A percentile compares a stretch with the other conserved stretches of the same genome.
These are phyloP conservation scores for Threskiornis aethiopicus DNA, from an alignment of 2,797 vertebrate genomes.

Conservation along the genomic window DNA sequence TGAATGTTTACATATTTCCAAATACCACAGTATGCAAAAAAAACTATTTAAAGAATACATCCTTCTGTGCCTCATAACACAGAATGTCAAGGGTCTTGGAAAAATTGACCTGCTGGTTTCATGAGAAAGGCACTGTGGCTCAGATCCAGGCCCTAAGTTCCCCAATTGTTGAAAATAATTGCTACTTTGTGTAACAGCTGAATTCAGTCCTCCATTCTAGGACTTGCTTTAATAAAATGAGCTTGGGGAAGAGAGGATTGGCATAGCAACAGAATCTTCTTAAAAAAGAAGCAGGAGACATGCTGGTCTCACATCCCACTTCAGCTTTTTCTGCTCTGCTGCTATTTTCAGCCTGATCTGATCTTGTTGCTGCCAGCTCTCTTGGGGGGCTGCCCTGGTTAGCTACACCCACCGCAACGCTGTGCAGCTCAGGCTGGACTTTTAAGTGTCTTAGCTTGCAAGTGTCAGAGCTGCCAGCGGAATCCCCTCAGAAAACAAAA, in stretches of 20 bases:
- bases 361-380: background rate
- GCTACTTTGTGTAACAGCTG: conserved; percentile 79
- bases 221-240: conserved; percentile 74
- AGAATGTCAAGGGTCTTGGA: conserved; percentile 57
- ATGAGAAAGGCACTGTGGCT: conserved; percentile 76
- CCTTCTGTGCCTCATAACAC: conserved; percentile 25
- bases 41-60: conserved; percentile 37
- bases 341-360: background rate
- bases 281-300: conserved; percentile 39
- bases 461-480: background rate
- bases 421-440: background rate
- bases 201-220: conserved; percentile 73
- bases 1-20: conserved; percentile 47
- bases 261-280: conserved; percentile 74
- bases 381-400: background rate
- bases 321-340: background rate
- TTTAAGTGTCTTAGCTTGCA: background rate
- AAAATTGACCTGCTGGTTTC: conserved; percentile 70
- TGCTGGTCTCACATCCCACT: background rate
- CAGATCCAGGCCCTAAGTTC: conserved; percentile 49
- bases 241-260: conserved; percentile 67
- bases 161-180: conserved; percentile 77
- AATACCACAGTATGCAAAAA: conserved; percentile 2
- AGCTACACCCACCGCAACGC: background rate
- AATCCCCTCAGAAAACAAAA: background rate